Percentiles rank a stretch among this genome's conserved stretches.
phyloP scores from a whole-genome alignment of 2,113 vertebrate genomes.

The Sinocyclocheilus rhinocerous region DNA sequence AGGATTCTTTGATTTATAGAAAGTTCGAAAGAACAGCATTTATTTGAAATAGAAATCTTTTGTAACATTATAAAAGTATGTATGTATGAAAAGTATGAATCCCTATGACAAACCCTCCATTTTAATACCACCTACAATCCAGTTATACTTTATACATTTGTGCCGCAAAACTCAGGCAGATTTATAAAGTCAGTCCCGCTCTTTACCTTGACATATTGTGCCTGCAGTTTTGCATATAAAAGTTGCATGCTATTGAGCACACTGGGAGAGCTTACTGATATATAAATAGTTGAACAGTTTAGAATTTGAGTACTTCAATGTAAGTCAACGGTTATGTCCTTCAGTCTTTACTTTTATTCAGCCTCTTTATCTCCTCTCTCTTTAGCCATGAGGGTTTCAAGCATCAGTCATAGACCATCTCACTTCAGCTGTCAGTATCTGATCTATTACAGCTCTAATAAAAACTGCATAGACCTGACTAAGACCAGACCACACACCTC shows the following conservation, averaged over 20 bases:
- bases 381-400: conserved; percentile 34
- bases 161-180: background rate
- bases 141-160: background rate
- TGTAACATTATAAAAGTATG: background rate
- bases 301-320: background rate
- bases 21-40: background rate
- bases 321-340: conserved; percentile 23
- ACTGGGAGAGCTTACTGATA: background rate
- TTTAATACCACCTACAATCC: background rate
- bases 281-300: background rate
- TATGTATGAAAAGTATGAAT: background rate
- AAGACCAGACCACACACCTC: conserved; percentile 22
- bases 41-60: background rate
- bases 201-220: background rate
- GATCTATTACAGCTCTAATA: conserved; percentile 80
- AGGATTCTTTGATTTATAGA: background rate
- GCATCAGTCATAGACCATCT: conserved; percentile 65
- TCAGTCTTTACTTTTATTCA: conserved; percentile 17
- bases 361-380: conserved; percentile 3
- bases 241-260: background rate
- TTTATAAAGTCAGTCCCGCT: background rate
- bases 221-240: background rate
- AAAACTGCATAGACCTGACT: conserved; percentile 65
- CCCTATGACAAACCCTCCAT: background rate
- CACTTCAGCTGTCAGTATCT: conserved; percentile 69